phyloP scores from a whole-genome alignment of 2,797 vertebrate species.

The Pempheris klunzingeri region DNA sequence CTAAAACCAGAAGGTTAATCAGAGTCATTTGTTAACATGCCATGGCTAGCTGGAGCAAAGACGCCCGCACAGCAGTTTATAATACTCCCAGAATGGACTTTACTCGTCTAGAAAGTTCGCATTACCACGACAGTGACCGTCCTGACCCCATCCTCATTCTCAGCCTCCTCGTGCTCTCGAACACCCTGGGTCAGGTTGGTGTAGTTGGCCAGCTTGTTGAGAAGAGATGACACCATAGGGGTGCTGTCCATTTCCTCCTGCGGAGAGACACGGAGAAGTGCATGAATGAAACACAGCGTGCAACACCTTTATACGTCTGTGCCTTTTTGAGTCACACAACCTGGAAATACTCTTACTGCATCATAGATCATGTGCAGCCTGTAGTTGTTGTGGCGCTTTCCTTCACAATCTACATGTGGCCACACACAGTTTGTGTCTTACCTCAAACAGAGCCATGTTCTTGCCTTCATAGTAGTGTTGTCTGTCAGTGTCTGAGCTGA shows the following conservation, averaged over 20 bases:
- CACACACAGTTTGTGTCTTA: constrained; percentile 48
- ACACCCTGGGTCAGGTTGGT: constrained; percentile 96
- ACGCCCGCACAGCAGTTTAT: too few relatives aligned
- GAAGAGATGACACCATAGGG: constrained; percentile 96
- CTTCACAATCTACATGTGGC: too few relatives aligned
- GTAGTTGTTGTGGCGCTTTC: too few relatives aligned
- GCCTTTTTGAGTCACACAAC: neutral
- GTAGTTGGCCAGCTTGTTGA: constrained; percentile 96
- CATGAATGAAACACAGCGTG: neutral
- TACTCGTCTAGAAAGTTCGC: too few relatives aligned
- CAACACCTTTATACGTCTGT: neutral
- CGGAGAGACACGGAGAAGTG: constrained; percentile 1
- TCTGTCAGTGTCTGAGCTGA: constrained; percentile 81
- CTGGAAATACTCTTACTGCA: too few relatives aligned
- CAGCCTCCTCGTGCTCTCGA: constrained; percentile 92
- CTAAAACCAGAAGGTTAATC: neutral
- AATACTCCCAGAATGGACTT: too few relatives aligned
- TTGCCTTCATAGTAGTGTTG: constrained; percentile 87
- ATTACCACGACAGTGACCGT: constrained; percentile 89
- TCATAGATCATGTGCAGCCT: neutral
- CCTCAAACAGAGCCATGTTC: constrained; percentile 97
- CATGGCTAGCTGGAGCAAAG: too few relatives aligned
- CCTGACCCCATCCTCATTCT: constrained; percentile 88
- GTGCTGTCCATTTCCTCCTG: constrained; percentile 98
- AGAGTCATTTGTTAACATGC: too few relatives aligned